Conservation (phyloP, 2,888 invertebrate genomes). For the Netelia fuscicornis region DNA sequence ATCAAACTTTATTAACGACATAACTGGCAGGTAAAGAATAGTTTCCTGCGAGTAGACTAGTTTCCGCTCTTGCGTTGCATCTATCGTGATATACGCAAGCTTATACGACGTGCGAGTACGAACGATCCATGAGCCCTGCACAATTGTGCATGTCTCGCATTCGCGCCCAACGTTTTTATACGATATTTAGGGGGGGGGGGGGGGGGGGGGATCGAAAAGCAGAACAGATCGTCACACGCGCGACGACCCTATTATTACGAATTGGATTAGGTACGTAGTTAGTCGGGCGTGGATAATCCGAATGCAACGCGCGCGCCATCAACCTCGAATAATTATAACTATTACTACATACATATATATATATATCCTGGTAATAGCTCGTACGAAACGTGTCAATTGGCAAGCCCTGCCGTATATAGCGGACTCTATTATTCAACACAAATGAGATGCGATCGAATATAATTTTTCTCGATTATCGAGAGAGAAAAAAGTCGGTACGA, state of each 20-base stretch:
- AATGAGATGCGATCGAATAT: constrained; percentile 29
- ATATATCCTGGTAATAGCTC: constrained; percentile 56
- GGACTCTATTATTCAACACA: constrained; percentile 48
- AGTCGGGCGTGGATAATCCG: constrained; percentile 80
- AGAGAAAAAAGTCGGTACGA: background rate
- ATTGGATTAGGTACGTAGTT: constrained; percentile 81
- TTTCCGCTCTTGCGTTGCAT: background rate
- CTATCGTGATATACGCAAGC: constrained; percentile 1
- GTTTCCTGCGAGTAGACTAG: constrained; percentile 32
- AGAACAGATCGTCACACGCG: constrained; percentile 75
- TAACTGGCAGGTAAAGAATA: constrained; percentile 73
- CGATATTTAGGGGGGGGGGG: constrained; percentile 2
- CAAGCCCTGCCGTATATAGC: constrained; percentile 52
- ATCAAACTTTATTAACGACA: constrained; percentile 82
- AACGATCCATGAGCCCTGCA: too few relatives aligned
- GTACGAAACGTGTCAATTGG: constrained; percentile 73
- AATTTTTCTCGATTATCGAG: background rate
- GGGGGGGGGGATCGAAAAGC: constrained; percentile 20
- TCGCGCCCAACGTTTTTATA: constrained; percentile 34
- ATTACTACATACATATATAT: constrained; percentile 13
- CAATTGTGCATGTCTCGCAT: constrained; percentile 23
- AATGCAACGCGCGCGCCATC: constrained; percentile 69
- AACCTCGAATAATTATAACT: constrained; percentile 6
- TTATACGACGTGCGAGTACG: constrained; percentile 6
- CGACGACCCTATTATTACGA: constrained; percentile 77